These are phyloP conservation scores for Drosophila kanapiae DNA, from an alignment of 1,140 invertebrate species.

Conservation along the genomic window DNA sequence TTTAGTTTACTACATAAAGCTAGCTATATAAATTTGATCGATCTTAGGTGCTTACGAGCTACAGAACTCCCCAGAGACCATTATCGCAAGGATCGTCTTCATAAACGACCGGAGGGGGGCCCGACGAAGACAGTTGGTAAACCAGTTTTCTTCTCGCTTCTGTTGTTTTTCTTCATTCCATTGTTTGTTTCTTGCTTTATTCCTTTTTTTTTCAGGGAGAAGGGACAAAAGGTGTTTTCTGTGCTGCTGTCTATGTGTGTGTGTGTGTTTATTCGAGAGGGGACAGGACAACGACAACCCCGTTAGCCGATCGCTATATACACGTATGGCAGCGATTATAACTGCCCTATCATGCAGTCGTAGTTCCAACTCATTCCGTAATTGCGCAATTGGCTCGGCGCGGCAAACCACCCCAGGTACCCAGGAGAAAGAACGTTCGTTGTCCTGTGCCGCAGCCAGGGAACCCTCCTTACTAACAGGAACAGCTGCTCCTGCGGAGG, in stretches of 20 bases:
- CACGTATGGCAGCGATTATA: slow-evolving; percentile 37
- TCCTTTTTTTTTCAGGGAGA: slow-evolving; percentile 24
- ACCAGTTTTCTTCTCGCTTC: slow-evolving; percentile 66
- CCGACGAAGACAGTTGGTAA: slow-evolving; percentile 67
- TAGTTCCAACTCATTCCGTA: slow-evolving; percentile 39
- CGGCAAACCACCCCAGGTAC: slow-evolving; percentile 59
- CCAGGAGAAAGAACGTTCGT: neutral
- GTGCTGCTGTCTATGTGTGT: neutral
- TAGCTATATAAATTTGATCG: slow-evolving; percentile 44
- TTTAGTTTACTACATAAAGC: slow-evolving; percentile 34
- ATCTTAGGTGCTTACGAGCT: slow-evolving; percentile 50
- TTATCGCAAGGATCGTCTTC: slow-evolving; percentile 25
- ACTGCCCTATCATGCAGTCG: slow-evolving; percentile 46
- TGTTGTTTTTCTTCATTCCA: slow-evolving; percentile 43
- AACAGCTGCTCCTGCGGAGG: slow-evolving; percentile 68
- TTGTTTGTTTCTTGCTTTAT: slow-evolving; percentile 48
- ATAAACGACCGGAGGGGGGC: slow-evolving; percentile 7
- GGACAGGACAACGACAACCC: slow-evolving; percentile 72
- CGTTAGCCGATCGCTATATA: slow-evolving; percentile 49
- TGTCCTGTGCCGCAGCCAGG: slow-evolving; percentile 70
- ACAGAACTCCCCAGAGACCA: slow-evolving; percentile 12
- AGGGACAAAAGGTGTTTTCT: slow-evolving; percentile 63
- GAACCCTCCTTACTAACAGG: slow-evolving; percentile 23
- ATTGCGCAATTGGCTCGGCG: slow-evolving; percentile 74
- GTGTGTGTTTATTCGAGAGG: slow-evolving; percentile 34